These are phyloP conservation scores for Hylaea fasciaria DNA, from an alignment of 2,888 invertebrate species.

Conservation along the genomic window DNA sequence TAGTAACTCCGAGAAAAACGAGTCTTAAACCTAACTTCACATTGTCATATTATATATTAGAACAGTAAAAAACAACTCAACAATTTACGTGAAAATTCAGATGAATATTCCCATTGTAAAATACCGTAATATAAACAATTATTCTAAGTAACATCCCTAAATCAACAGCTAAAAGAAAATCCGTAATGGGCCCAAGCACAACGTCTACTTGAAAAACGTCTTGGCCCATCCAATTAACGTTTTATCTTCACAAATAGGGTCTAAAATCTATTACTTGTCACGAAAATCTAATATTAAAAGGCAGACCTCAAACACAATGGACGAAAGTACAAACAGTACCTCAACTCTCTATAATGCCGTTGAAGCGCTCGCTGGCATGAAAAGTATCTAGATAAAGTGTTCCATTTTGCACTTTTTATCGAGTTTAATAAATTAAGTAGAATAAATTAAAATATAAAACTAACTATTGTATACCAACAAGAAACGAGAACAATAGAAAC, in stretches of 20 bases:
- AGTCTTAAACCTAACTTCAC: too few species aligned
- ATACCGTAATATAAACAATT: conserved; percentile 3
- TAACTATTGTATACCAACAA: too few species aligned
- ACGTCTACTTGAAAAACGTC: conserved; percentile 16
- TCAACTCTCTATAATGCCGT: background rate
- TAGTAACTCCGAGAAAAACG: too few species aligned
- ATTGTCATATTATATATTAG: too few species aligned
- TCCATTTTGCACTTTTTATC: too few species aligned
- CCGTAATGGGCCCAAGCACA: conserved; percentile 16
- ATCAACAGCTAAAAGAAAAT: conserved; percentile 14
- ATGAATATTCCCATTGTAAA: background rate
- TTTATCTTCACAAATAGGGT: conserved; percentile 19
- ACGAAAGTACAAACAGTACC: conserved; percentile 9
- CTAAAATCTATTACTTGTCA: conserved; percentile 33
- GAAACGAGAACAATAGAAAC: too few species aligned
- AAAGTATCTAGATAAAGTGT: too few species aligned
- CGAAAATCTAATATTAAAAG: conserved; percentile 34
- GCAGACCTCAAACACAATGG: conserved; percentile 29
- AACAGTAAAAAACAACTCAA: too few species aligned
- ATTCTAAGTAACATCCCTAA: background rate
- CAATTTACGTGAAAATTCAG: too few species aligned
- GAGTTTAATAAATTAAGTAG: too few species aligned
- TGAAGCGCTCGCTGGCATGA: background rate
- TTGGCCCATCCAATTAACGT: conserved; percentile 28
- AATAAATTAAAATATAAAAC: too few species aligned